phyloP scores from a whole-genome alignment of 2,797 vertebrate species.

The Sandelia bainsii region DNA sequence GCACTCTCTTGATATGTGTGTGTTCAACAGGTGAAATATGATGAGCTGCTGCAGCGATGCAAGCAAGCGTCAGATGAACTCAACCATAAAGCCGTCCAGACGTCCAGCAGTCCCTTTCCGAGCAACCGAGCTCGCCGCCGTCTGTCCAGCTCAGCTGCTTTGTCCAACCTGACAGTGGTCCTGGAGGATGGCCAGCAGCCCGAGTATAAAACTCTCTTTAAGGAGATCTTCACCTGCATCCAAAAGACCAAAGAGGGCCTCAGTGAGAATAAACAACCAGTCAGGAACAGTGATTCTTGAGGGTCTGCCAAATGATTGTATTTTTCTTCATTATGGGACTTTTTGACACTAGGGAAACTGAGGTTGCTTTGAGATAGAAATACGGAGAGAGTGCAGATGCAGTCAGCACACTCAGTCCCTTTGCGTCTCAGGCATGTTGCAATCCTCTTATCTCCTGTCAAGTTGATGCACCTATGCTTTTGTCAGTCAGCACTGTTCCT shows the following conservation, averaged over 20 bases:
- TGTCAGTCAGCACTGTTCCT: slow-evolving; percentile 50
- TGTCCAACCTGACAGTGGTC: slow-evolving; percentile 1
- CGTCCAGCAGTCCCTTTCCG: slow-evolving; percentile 36
- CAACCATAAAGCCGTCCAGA: slow-evolving; percentile 92
- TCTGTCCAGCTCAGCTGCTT: slow-evolving; percentile 30
- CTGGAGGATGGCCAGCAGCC: slow-evolving; percentile 82
- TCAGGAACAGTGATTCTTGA: slow-evolving; percentile 12
- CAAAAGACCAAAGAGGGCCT: slow-evolving; percentile 95
- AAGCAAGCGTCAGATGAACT: slow-evolving; percentile 84
- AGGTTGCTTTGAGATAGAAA: slow-evolving; percentile 14
- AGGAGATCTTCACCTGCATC: slow-evolving; percentile 96
- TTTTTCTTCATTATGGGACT: slow-evolving; percentile 2
- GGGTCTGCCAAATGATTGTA: slow-evolving; percentile 24
- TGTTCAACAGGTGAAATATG: slow-evolving; percentile 88
- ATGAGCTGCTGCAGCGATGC: slow-evolving; percentile 91
- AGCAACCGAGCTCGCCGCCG: slow-evolving; percentile 34
- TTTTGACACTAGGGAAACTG: slow-evolving; percentile 19
- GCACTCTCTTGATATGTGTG: not conserved
- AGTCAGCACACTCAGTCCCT: not conserved
- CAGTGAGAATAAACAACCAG: slow-evolving; percentile 74
- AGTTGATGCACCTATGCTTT: slow-evolving; percentile 20
- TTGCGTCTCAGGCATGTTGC: slow-evolving; percentile 23
- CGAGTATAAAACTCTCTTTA: slow-evolving; percentile 96
- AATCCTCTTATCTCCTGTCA: slow-evolving; percentile 27
- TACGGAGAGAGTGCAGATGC: slow-evolving; percentile 18